These are phyloP conservation scores for Latrodectus hesperus DNA, from an alignment of 2,888 invertebrate species.

Conservation along the genomic window DNA sequence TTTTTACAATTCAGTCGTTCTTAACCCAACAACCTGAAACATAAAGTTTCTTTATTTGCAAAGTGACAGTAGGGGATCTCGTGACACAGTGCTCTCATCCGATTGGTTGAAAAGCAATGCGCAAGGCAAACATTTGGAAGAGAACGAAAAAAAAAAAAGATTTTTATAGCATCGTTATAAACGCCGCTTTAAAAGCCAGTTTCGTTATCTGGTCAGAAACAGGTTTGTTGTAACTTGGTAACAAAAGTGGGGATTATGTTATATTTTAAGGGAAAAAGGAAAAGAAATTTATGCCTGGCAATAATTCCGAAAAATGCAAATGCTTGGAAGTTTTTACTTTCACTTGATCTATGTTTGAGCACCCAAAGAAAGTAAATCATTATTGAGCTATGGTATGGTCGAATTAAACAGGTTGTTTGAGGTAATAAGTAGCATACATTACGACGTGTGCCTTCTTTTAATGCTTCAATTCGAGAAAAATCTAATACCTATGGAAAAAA, in stretches of 20 bases:
- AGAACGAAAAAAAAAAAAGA: background rate
- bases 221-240: background rate
- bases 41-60: constrained; percentile 33
- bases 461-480: too few relatives aligned
- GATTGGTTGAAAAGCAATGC: constrained; percentile 17
- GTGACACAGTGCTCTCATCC: constrained; percentile 2
- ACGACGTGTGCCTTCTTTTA: too few relatives aligned
- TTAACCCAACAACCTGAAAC: constrained; percentile 22
- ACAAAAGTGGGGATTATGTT: constrained; percentile 12
- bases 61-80: constrained; percentile 6
- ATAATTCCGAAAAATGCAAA: too few relatives aligned
- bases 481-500: too few relatives aligned
- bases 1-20: background rate
- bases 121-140: constrained; percentile 17
- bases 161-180: constrained; percentile 14
- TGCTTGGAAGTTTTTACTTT: too few relatives aligned
- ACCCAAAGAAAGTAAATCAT: too few relatives aligned
- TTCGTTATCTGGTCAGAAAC: constrained; percentile 11
- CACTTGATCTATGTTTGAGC: too few relatives aligned
- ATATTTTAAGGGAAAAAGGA: constrained; percentile 3
- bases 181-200: constrained; percentile 5
- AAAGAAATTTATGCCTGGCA: background rate
- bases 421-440: too few relatives aligned
- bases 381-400: too few relatives aligned
- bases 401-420: too few relatives aligned